These are phyloP conservation scores for Dendrocincla tyrannina DNA, from an alignment of 2,797 vertebrate genomes.

Conservation along the genomic window DNA sequence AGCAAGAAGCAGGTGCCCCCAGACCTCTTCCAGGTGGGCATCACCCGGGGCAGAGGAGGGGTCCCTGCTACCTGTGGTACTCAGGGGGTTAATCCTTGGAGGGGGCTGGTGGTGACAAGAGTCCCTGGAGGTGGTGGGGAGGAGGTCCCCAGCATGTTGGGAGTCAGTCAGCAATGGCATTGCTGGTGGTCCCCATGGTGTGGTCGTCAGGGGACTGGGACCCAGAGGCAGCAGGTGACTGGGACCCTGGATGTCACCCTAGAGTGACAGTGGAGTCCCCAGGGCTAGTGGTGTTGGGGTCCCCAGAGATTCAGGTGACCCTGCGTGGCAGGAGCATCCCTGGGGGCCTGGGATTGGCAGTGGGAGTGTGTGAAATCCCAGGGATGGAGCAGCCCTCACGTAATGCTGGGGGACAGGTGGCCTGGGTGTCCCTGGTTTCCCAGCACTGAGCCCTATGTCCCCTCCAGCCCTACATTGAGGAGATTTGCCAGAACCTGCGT, in stretches of 20 bases:
- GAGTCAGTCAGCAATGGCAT: not conserved
- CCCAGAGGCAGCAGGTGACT: not conserved
- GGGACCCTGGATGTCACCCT: not conserved
- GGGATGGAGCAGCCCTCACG: fast-evolving
- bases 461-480: slow-evolving; percentile 78
- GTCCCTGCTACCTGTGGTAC: not conserved
- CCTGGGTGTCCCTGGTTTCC: not conserved
- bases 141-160: not conserved
- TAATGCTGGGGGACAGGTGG: not conserved
- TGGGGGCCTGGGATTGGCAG: not conserved
- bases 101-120: not conserved
- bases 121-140: not conserved
- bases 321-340: not conserved
- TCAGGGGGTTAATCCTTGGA: not conserved
- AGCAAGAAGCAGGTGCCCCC: slow-evolving; percentile 79
- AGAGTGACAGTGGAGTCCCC: not conserved
- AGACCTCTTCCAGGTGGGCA: slow-evolving; percentile 79
- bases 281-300: not conserved
- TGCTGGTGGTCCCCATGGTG: not conserved
- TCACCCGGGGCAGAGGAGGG: not conserved
- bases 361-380: not conserved
- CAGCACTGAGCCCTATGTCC: not conserved
- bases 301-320: not conserved
- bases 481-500: slow-evolving; percentile 79
- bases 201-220: not conserved